Base-by-base conservation (phyloP, 1,140 invertebrate species). In the Leucophenga varia region DNA sequence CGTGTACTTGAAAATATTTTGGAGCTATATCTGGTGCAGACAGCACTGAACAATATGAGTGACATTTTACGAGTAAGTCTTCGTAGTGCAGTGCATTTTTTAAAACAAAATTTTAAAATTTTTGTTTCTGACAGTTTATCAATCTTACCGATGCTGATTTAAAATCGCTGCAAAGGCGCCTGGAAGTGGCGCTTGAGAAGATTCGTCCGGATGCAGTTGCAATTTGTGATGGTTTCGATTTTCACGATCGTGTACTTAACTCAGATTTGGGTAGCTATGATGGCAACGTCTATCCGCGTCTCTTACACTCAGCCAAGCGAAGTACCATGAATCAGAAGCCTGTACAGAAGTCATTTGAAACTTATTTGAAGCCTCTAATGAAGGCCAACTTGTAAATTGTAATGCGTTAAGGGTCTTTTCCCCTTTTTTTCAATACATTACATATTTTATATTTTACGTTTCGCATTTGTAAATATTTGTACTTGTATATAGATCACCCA, bases 201-300 rank as follows among this genome's bases (percentile, higher is more conserved):
- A 80, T 97, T n/a, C 82, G 94, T 47, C 88, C 89, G 3, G 90
- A 97, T 77, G 91, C 90, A 5, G 86, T 97, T 1, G 85, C 86
- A 8, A 79, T 97, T 6, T 93, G 95, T 0, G 94, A 97, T 76
- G 85, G 90, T 3, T 97, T 96, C 57, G 92, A 95, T 70, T 84
- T 92, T 39, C 80, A 83, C n/a, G 94, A 97, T 72, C 82, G 85
- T 58, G 82, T 92, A 31, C 74, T 97, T 1, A 78, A 81, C 21
- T 96, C 93, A 5, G 84, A 89, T 1, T 74, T 97, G 12, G 94
- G 94, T 6, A 81, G 88, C 16, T 93, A 88, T 65, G 94, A 97
- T 76, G 94, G 95, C 6, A 84, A 91, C 47, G 93, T 95, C 7
- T 97, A 97, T 75, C 84, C 93, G 59, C 83, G 91, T 39, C 77